phyloP scores from a whole-genome alignment of 1,140 invertebrate species.

The Papilio polyxenes region DNA sequence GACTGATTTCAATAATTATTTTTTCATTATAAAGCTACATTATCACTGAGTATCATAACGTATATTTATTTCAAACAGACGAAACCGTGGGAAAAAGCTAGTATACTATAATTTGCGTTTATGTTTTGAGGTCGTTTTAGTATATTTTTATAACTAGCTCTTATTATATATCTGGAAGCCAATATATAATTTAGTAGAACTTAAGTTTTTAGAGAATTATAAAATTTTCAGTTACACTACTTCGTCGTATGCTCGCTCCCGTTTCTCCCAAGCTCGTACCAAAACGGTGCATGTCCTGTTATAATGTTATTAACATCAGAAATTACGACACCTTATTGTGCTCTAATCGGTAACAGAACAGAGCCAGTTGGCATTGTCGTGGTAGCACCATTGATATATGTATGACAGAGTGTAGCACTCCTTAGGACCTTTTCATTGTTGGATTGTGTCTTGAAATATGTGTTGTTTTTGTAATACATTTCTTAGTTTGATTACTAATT shows the following conservation, averaged over 20 bases:
- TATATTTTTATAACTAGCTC: too few relatives aligned
- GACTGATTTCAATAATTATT: too few relatives aligned
- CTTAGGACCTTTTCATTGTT: constrained; percentile 1
- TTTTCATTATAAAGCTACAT: too few relatives aligned
- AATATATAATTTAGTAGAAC: neutral
- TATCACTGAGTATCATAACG: too few relatives aligned
- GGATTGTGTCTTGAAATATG: neutral
- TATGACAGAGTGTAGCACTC: constrained; percentile 20
- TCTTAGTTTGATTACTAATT: neutral
- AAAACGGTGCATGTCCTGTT: constrained; percentile 55
- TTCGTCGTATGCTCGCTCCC: constrained; percentile 43
- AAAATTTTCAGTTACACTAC: constrained; percentile 37
- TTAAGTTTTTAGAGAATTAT: neutral
- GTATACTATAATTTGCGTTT: too few relatives aligned
- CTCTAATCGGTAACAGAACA: constrained; percentile 45
- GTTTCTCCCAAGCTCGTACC: constrained; percentile 52
- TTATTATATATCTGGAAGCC: too few relatives aligned
- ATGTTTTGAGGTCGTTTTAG: too few relatives aligned
- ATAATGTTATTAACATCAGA: constrained; percentile 70
- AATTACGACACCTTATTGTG: constrained; percentile 71
- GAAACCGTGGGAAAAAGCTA: too few relatives aligned
- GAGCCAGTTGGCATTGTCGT: constrained; percentile 12
- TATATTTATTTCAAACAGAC: too few relatives aligned
- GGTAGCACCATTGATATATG: constrained; percentile 27
- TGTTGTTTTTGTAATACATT: neutral